These are phyloP conservation scores for Ciconia maguari DNA, from an alignment of 2,113 vertebrate genomes.

Conservation along the genomic window DNA sequence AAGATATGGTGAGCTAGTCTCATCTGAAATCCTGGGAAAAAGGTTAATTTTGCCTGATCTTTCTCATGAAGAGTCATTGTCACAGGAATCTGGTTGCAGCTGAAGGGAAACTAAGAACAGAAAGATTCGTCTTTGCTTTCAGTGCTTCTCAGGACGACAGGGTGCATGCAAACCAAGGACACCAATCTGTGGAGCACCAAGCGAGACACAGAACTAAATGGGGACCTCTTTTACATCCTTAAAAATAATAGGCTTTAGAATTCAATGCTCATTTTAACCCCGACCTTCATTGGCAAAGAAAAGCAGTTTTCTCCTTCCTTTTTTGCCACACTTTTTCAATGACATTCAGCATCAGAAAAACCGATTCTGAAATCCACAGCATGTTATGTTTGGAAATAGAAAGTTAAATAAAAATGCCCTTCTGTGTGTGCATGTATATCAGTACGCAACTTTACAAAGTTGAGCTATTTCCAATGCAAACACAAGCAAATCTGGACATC, in stretches of 20 bases:
- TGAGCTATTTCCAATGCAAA: constrained; percentile 40
- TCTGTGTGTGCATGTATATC: not conserved
- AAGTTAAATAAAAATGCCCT: not conserved
- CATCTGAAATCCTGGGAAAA: not conserved
- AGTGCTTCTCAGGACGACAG: not conserved
- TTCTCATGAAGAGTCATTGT: not conserved
- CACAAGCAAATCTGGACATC: constrained; percentile 38
- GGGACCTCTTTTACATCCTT: not conserved
- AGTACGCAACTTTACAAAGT: not conserved
- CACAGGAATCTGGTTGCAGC: not conserved
- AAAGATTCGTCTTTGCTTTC: not conserved
- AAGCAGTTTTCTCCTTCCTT: not conserved
- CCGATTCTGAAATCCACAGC: not conserved
- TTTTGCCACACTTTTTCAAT: not conserved
- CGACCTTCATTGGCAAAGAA: not conserved
- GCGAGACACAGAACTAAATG: not conserved
- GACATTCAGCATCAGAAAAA: not conserved
- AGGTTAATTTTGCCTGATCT: not conserved
- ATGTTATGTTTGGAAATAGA: constrained; percentile 23
- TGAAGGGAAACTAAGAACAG: not conserved
- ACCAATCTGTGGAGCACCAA: not conserved
- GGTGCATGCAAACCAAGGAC: not conserved
- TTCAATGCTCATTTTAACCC: not conserved
- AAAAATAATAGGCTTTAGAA: not conserved
- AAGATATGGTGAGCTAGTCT: not conserved